Percentiles rank a stretch among this genome's conserved stretches.
Evolutionary conservation across 2,113 vertebrate species (phyloP).

Genomic region (Hydrochoerus hydrochaeris): DNA sequence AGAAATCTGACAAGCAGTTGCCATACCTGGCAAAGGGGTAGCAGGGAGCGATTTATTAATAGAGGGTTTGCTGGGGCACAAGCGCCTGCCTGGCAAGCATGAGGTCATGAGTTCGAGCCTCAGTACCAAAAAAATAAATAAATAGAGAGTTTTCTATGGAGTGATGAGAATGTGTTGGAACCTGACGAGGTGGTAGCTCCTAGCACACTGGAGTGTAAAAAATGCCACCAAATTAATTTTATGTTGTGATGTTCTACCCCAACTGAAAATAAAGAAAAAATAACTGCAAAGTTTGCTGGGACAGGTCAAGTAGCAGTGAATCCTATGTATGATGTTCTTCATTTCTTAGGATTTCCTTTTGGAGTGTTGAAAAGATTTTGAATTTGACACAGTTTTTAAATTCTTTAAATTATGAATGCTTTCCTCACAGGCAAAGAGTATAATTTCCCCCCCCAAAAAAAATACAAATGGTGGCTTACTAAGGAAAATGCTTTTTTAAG

Average conservation of each 20-base stretch:
- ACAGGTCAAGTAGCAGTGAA: too few relatives aligned
- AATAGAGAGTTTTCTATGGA: too few relatives aligned
- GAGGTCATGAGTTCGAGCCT: too few relatives aligned
- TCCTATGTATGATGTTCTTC: background rate
- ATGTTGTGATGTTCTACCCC: background rate
- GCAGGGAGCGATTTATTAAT: too few relatives aligned
- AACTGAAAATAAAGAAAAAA: background rate
- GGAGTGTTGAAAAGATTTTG: background rate
- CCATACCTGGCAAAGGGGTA: background rate
- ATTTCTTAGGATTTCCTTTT: background rate
- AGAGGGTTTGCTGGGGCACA: too few relatives aligned
- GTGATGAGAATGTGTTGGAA: background rate
- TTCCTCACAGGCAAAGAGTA: background rate
- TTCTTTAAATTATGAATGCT: background rate
- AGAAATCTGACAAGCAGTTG: background rate
- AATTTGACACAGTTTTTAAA: background rate
- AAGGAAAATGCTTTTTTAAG: background rate
- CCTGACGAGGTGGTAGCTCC: background rate
- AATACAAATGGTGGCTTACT: background rate
- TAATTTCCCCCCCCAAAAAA: too few relatives aligned
- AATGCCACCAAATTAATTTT: background rate
- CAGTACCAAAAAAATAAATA: too few relatives aligned
- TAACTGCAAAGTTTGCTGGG: background rate
- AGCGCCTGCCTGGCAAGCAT: too few relatives aligned
- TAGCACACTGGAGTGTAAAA: background rate